A percentile compares a stretch with the other conserved stretches of the same genome.
These are phyloP conservation scores for Euproctis similis DNA, from an alignment of 2,888 invertebrate genomes.

Conservation along the genomic window DNA sequence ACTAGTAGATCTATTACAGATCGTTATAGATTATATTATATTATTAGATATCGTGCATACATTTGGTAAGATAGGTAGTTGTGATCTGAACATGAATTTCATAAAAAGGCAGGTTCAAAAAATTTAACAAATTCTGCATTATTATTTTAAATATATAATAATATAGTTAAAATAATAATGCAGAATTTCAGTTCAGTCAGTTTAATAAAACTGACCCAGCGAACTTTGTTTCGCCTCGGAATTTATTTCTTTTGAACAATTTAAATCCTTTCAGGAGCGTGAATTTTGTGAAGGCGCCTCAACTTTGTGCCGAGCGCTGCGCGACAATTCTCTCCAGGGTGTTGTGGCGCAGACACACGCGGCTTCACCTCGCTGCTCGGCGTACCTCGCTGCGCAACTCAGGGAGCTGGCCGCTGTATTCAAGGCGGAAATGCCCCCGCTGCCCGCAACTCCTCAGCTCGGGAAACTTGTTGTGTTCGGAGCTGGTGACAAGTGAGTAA, in stretches of 20 bases:
- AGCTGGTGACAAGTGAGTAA: slow-evolving; percentile 64
- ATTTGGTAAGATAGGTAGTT: too few relatives aligned
- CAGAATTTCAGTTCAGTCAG: too few relatives aligned
- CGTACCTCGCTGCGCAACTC: slow-evolving; percentile 81
- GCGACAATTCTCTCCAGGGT: slow-evolving; percentile 79
- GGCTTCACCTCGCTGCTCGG: slow-evolving; percentile 85
- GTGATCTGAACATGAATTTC: too few relatives aligned
- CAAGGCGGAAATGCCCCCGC: slow-evolving; percentile 45
- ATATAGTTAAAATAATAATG: too few relatives aligned
- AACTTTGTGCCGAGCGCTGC: slow-evolving; percentile 81
- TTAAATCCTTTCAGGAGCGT: slow-evolving; percentile 75
- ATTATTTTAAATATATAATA: too few relatives aligned
- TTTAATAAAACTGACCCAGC: too few relatives aligned
- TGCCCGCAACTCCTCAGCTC: slow-evolving; percentile 54
- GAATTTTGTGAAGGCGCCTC: slow-evolving; percentile 89
- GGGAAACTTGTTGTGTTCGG: slow-evolving; percentile 67
- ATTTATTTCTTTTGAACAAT: not conserved
- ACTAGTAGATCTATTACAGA: too few relatives aligned
- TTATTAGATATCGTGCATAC: too few relatives aligned
- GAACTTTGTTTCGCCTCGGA: too few relatives aligned
- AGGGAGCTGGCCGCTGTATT: slow-evolving; percentile 55
- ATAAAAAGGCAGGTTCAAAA: too few relatives aligned
- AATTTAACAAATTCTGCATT: too few relatives aligned
- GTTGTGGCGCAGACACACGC: slow-evolving; percentile 87
- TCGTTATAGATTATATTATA: too few relatives aligned